Base-by-base conservation (phyloP, 1,140 invertebrate genomes). In the Ridgeia piscesae region DNA sequence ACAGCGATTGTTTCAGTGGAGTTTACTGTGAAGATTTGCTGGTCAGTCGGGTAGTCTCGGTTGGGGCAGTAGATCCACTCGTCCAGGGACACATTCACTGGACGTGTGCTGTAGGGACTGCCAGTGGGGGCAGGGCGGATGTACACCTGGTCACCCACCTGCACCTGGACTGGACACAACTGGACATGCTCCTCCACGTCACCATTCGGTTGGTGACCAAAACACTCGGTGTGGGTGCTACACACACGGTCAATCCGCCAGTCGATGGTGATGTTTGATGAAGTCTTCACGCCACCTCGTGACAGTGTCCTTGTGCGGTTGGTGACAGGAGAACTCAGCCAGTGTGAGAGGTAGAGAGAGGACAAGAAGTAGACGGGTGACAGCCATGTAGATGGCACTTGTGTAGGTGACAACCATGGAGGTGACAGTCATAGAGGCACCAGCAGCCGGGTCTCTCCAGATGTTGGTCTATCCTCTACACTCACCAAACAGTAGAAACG, bases 111-210 rank as follows among this genome's bases (percentile, higher is more conserved):
- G 21, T 50, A 35, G 21, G n/a, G 42, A 91, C 92, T 42, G 14
- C 88, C 58, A 89, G 9, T 34, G 33, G 58, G 42, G 27, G 92
- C 35, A 34, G 92, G 89, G 8, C 27, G 31, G 33, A 92, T 77
- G 35, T 21, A 91, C 90, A 92, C 14, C 21, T 33, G 27, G 58
- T 92, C 92, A 35, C 92, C 92, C 8, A 33, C 35, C 42, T 92
- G 92, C 27, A 92, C 58, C n/a, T 34, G 58, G 0, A 92, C 34
- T 50, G 92, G 92, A 91, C 92, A 92, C 35, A 92, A 35, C 92
- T 92, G 92, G n/a, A 58, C 33, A 35, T 91, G 35, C 8, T 92
- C 33, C 34, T 42, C 77, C 33, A 91, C 34, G 2, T 35, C 42
- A 35, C 42, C 42, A 58, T 48, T 91, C 8, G 42, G 34, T 33